Base-by-base conservation (phyloP, 2,888 invertebrate genomes). In the Agrilus biguttatus region DNA sequence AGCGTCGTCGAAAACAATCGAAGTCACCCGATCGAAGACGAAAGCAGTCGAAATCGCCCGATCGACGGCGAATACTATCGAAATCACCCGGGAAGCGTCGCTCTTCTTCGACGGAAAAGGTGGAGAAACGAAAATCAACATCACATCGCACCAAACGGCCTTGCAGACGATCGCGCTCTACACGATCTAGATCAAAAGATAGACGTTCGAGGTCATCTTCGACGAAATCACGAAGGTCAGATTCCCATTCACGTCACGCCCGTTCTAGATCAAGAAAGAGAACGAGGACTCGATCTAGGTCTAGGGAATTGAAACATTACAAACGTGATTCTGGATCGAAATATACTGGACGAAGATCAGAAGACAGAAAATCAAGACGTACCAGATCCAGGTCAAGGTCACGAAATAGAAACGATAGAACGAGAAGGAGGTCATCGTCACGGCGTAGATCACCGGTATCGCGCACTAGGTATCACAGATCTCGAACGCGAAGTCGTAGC, bases 401-500 rank as follows among this genome's bases (percentile, higher is more conserved):
- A 44, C 42, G 45, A 46, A 35, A 48, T 13, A 47, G 47, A 14
- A 44, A 49, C 7, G 51, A 51, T 38, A 8, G 28, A 28, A 28
- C 28, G 10, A 28, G 28, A 28, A 49, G 49, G 13, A 47, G 47
- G 34, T 53, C 53, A 19, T 47, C 45, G 38, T 52, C 53, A 42
- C 39, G 53, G 37, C 48, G 46, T 19, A 52, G 55, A 45, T 53
- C 55, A 41, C 45, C 47, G n/a, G 45, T 51, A 32, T 41, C 49
- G 13, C 50, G 50, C 32, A 28, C 10, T 4, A 47, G 48, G 36
- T 45, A 51, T 5, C 49, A 51, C 23, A 48, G 56, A 44, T 53
- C 53, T 39, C 40, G 54, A 42, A 53, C 55, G 39, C 51, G 49
- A 40, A 54, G 56, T 43, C 53, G 49, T 44, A 49, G 54, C 43